Base-by-base conservation (phyloP, 1,140 invertebrate genomes). In the Cylas formicarius region DNA sequence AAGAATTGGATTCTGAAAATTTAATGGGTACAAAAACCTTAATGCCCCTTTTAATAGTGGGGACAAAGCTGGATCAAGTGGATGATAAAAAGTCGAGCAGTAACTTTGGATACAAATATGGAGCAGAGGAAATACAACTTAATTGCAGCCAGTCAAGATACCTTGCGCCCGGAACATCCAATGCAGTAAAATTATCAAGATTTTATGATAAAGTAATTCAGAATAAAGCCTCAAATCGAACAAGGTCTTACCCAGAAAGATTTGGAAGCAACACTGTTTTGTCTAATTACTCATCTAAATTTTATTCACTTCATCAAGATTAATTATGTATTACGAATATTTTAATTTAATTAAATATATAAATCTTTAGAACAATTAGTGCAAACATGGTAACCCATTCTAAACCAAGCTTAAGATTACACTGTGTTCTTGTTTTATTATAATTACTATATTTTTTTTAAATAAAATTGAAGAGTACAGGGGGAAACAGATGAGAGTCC, bases 41-140 rank as follows among this genome's bases (percentile, higher is more conserved):
- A 76, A 83, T 93, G 58, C 92, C 93, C 11, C 88, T 96, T 58
- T 71, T 97, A 53, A 85, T 96, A 0, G 82, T 96, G 60, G 93
- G 91, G 18, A 95, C 92, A 3, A 97, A 97, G 66, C 72, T 83
- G 43, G 91, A 97, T 72, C 71, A 90, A 42, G 77, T 82, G 7
- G 77, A 86, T 55, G 81, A 84, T 40, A 77, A 72, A 72, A 78
- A 53, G 75, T 19, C 38, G 9, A 34, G 46, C 43, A 43, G 52
- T 7, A 57, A 50, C 13, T 56, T 91, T 58, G 88, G 90, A 7
- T 85, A 90, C 59, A 88, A 94, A 70, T 94, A 87, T 71, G 84
- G 88, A 3, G 88, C 90, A 8, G 91, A 96, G 67, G 91, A 96
- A 75, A 88, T 96, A 62, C 82, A 84, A 70, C 68, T 96, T 39